Conservation (phyloP, 2,888 invertebrate species). For the Diarsia rubi region DNA sequence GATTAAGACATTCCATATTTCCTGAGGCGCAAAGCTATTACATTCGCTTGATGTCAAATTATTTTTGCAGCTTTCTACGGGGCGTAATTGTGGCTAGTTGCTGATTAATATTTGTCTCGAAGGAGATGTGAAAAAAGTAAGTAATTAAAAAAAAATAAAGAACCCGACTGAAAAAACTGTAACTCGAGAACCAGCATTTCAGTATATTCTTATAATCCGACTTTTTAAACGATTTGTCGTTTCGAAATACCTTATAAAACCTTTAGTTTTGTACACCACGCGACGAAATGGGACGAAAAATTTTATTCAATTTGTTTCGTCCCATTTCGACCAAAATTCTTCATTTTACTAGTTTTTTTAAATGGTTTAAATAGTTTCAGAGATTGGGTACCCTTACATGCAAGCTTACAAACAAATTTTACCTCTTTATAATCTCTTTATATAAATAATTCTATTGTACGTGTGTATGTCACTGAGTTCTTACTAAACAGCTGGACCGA, state of each 20-base stretch:
- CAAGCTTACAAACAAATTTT: too few relatives aligned
- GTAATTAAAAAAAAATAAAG: not conserved
- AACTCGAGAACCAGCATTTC: not conserved
- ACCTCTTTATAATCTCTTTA: too few relatives aligned
- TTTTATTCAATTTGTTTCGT: too few relatives aligned
- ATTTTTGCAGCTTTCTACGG: not conserved
- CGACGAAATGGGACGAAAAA: not conserved
- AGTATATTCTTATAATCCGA: not conserved
- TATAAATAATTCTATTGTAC: too few relatives aligned
- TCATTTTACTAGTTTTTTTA: not conserved
- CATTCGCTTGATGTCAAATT: not conserved
- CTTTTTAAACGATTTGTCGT: not conserved
- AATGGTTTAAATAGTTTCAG: too few relatives aligned
- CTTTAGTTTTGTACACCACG: not conserved
- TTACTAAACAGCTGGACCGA: too few relatives aligned
- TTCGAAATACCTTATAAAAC: not conserved
- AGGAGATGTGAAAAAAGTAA: not conserved
- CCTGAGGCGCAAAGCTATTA: not conserved
- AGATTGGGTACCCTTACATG: too few relatives aligned
- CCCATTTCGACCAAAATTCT: not conserved
- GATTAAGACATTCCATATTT: conserved; percentile 22
- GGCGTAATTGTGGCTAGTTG: not conserved
- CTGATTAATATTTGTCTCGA: not conserved
- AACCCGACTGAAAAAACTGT: not conserved
- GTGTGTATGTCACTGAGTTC: too few relatives aligned